Evolutionary conservation across 1,140 invertebrate species (phyloP).

Genomic region (Cheumatopsyche charites): DNA sequence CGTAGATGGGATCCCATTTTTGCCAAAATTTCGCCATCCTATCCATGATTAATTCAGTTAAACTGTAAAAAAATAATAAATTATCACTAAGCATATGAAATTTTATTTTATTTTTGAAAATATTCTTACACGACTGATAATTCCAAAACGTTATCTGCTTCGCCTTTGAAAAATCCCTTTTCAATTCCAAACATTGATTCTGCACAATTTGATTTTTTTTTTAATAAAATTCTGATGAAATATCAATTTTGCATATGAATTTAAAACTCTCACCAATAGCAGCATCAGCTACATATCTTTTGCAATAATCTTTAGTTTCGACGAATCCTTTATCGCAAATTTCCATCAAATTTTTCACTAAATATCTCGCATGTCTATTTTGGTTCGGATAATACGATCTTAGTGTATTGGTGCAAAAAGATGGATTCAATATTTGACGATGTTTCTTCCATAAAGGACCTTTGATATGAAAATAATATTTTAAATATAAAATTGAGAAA

Average conservation of each 20-base stretch:
- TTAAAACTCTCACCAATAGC: background rate
- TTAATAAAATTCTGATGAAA: background rate
- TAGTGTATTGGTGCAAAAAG: background rate
- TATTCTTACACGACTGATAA: background rate
- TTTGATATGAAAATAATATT: background rate
- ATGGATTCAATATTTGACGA: slow-evolving; percentile 18
- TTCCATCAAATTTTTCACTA: slow-evolving; percentile 10
- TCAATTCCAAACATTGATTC: background rate
- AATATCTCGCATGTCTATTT: background rate
- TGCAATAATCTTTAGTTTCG: background rate
- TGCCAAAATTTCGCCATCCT: slow-evolving; percentile 21
- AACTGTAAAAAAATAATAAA: background rate
- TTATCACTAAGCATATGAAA: background rate
- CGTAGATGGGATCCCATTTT: background rate
- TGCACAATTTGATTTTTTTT: background rate
- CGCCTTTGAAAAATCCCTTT: background rate
- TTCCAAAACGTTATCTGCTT: background rate
- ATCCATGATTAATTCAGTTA: background rate
- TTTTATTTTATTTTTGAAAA: background rate
- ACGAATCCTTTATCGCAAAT: background rate
- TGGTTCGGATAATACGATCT: background rate
- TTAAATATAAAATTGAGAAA: too few relatives aligned
- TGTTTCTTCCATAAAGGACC: slow-evolving; percentile 12
- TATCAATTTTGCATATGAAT: background rate
- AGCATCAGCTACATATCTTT: slow-evolving; percentile 12